Base-by-base conservation (phyloP, 1,140 invertebrate species). In the Microplitis mediator region DNA sequence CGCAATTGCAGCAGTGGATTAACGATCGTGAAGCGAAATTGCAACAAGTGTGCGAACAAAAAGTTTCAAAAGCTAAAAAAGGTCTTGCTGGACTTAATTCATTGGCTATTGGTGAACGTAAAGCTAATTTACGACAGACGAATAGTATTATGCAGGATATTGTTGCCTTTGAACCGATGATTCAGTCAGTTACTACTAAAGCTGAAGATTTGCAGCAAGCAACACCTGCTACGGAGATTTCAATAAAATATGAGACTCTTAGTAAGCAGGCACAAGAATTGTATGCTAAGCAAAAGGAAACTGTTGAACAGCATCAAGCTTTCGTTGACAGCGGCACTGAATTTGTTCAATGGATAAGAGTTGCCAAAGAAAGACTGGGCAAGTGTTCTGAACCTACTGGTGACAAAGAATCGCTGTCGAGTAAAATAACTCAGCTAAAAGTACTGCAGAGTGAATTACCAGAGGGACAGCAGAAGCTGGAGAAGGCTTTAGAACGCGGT, bases 101-200 rank as follows among this genome's bases (percentile, higher is more conserved):
- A 9, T 83, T 95, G 16, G 93, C 92, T 64, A 91, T 95, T 71
- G 93, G 93, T 23, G 95, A 96, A 84, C 89, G 94, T 72, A 96
- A 95, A 86, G 95, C 95, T 4, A 95, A 93, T 79, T 89, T 97
- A n/a, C 89, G 95, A 72, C 93, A 95, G 83, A 97, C 95, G 14
- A 95, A 95, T 82, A 96, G 94, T 84, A 96, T 97, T 80, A 95
- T 97, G 14, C 95, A 96, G 86, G 95, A 97, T 85, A 97, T 97
- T 78, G 95, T 97, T 67, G 95, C 95, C 14, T 96, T 97, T 86
- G 95, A 97, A 84, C 96, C 96, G 4, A 97, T 97, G 94, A 97
- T 97, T 76, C 95, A 96, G 82, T 96, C 95, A 39, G 95, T 97
- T 11, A 93, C 95, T 54, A 94, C 93, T 39, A 97, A 97, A 88